phyloP scores from a whole-genome alignment of 2,888 invertebrate genomes.

The Synergus itoensis region DNA sequence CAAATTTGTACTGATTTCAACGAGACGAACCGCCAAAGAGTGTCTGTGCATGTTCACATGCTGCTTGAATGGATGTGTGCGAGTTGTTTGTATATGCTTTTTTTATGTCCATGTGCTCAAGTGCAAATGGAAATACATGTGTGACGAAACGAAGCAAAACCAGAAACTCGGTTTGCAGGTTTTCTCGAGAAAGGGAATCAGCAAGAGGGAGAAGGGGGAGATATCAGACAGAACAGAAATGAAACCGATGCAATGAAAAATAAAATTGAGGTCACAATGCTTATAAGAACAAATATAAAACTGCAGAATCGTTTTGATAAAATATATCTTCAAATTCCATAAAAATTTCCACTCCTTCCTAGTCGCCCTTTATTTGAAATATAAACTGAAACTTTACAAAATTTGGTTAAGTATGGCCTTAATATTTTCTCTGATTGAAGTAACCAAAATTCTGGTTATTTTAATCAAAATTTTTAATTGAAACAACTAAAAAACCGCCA shows the following conservation, averaged over 20 bases:
- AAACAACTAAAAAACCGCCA: too few relatives aligned
- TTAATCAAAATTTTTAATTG: too few relatives aligned
- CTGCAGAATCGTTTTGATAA: neutral
- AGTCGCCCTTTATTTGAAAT: too few relatives aligned
- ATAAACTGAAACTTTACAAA: too few relatives aligned
- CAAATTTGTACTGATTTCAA: too few relatives aligned
- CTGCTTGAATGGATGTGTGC: constrained; percentile 8
- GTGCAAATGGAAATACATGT: constrained; percentile 30
- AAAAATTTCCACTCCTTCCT: too few relatives aligned
- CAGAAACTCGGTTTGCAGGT: constrained; percentile 29
- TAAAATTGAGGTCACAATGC: constrained; percentile 35
- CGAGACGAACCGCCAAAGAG: constrained; percentile 12
- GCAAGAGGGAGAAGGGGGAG: neutral
- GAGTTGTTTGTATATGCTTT: constrained; percentile 27
- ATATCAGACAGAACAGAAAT: constrained; percentile 4
- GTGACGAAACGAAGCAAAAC: constrained; percentile 22
- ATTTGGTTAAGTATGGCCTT: too few relatives aligned
- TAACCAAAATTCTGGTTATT: too few relatives aligned
- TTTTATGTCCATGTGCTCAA: neutral
- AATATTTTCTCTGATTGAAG: too few relatives aligned
- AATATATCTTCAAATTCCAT: neutral
- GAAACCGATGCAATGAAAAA: neutral
- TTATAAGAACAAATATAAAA: constrained; percentile 15
- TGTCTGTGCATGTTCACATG: neutral
- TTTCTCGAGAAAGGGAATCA: constrained; percentile 12